These are phyloP conservation scores for Sorex araneus DNA, from an alignment of 2,113 vertebrate species.

Conservation along the genomic window DNA sequence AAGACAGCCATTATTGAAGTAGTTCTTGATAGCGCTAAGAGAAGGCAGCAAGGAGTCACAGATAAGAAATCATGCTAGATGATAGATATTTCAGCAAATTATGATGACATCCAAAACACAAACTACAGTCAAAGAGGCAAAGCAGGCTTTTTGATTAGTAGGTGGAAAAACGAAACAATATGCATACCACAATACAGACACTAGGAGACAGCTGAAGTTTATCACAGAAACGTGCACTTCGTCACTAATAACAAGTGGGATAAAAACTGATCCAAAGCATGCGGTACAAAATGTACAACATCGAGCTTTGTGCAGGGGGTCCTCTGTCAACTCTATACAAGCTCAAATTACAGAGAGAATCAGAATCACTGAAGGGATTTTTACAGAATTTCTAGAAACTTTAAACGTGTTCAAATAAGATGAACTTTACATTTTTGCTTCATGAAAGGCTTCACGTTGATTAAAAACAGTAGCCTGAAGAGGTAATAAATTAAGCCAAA, in stretches of 20 bases:
- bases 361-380: slow-evolving; percentile 49
- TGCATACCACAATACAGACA: slow-evolving; percentile 81
- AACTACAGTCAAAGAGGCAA: slow-evolving; percentile 79
- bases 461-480: slow-evolving; percentile 45
- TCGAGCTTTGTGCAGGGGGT: slow-evolving; percentile 90
- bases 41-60: slow-evolving; percentile 82
- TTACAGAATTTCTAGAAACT: slow-evolving; percentile 76
- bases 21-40: slow-evolving; percentile 74
- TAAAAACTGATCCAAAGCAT: slow-evolving; percentile 84
- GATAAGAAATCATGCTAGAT: slow-evolving; percentile 84
- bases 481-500: slow-evolving; percentile 41
- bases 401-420: slow-evolving; percentile 59
- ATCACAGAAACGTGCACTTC: slow-evolving; percentile 88
- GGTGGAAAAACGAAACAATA: slow-evolving; percentile 80
- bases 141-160: slow-evolving; percentile 87
- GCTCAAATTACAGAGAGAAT: slow-evolving; percentile 54
- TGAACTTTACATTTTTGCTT: slow-evolving; percentile 34
- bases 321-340: slow-evolving; percentile 87
- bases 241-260: slow-evolving; percentile 76
- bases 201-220: slow-evolving; percentile 73
- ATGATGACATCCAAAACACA: slow-evolving; percentile 77
- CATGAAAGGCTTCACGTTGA: slow-evolving; percentile 33
- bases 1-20: slow-evolving; percentile 70
- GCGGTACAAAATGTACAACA: slow-evolving; percentile 88
- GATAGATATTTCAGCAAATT: slow-evolving; percentile 78